Conservation (phyloP, 2,113 vertebrate species). For the Osmerus eperlanus region DNA sequence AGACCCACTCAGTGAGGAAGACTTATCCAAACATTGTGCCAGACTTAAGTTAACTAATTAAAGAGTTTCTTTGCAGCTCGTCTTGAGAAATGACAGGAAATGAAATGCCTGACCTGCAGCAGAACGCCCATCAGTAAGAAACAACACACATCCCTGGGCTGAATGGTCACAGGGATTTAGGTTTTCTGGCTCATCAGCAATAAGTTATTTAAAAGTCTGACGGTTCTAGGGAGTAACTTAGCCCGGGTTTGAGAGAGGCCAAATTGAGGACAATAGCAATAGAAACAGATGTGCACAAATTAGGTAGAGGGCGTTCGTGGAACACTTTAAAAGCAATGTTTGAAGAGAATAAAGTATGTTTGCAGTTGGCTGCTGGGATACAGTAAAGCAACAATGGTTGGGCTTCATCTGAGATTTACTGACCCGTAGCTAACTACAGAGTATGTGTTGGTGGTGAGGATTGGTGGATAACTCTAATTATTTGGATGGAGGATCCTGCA, state of each 20-base stretch:
- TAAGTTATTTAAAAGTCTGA: constrained; percentile 5
- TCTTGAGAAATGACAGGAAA: constrained; percentile 5
- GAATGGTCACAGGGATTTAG: not conserved
- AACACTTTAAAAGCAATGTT: not conserved
- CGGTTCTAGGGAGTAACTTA: not conserved
- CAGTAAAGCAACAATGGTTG: not conserved
- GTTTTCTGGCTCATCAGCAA: constrained; percentile 5
- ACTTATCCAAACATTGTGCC: not conserved
- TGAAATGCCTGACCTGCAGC: constrained; percentile 8
- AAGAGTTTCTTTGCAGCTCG: constrained; percentile 1
- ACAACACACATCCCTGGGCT: not conserved
- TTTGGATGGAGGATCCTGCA: too few relatives aligned
- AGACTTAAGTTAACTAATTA: constrained; percentile 1
- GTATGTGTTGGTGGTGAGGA: too few relatives aligned
- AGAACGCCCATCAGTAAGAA: constrained; percentile 6
- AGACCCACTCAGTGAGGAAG: too few relatives aligned
- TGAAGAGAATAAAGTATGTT: constrained; percentile 5
- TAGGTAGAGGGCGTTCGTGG: too few relatives aligned
- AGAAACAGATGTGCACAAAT: too few relatives aligned
- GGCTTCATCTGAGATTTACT: not conserved
- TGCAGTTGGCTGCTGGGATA: not conserved
- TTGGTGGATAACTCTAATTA: too few relatives aligned
- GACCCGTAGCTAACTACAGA: too few relatives aligned
- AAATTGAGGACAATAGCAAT: not conserved
- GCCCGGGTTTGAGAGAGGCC: not conserved